phyloP scores from a whole-genome alignment of 2,888 invertebrate species.

The Steinernema scapterisci region DNA sequence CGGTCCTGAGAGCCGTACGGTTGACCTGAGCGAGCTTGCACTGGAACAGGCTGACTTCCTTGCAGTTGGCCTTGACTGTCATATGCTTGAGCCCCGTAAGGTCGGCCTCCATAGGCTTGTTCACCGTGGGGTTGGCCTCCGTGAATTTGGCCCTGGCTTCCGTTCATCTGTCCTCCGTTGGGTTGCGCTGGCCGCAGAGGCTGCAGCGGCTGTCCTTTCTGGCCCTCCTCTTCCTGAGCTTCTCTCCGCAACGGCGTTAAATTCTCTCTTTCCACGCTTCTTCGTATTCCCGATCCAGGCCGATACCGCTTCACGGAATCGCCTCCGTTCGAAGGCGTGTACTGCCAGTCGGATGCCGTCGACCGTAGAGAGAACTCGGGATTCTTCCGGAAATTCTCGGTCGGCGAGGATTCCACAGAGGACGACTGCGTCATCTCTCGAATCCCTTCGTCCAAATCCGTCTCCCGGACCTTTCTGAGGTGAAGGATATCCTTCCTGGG shows the following conservation, averaged over 20 bases:
- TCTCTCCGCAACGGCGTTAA: conserved; percentile 22
- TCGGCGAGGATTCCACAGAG: conserved; percentile 17
- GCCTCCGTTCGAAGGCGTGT: conserved; percentile 7
- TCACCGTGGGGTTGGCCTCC: no score
- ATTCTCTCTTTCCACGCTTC: conserved; percentile 4
- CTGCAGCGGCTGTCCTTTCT: background rate
- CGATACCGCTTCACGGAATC: background rate
- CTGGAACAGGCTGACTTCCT: no score
- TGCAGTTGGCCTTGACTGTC: no score
- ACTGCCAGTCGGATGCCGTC: conserved; percentile 22
- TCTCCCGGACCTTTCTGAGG: background rate
- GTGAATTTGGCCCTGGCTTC: background rate
- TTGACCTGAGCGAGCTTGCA: no score
- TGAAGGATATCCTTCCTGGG: background rate
- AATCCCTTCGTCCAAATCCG: conserved; percentile 4
- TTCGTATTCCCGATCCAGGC: background rate
- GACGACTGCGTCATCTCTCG: background rate
- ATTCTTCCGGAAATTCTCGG: conserved; percentile 8
- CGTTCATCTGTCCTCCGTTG: background rate
- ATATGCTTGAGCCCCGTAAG: no score
- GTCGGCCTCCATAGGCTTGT: no score
- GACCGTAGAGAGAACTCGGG: conserved; percentile 15
- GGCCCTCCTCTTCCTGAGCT: background rate
- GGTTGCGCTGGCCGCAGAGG: background rate
- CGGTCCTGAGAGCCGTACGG: no score